Evolutionary conservation across 2,888 invertebrate species (phyloP), one percentile per base, ranked within the genome.

Genomic region (Drosophila borealis): DNA sequence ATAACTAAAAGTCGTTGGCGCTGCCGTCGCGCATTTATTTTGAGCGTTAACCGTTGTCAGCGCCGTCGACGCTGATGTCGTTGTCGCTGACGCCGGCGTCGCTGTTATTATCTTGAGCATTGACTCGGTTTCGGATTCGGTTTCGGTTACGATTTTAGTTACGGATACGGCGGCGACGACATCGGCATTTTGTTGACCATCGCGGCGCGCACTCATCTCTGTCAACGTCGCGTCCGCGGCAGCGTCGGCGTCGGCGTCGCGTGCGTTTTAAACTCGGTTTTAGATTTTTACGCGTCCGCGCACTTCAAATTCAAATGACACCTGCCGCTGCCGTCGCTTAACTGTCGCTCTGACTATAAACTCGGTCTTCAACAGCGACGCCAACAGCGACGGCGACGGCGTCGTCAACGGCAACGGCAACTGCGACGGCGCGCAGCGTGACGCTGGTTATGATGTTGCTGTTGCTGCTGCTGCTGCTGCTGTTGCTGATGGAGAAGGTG

Each of bases 291-390:
- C 70, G 66, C 80, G 80, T 81, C 83, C 81, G 81, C 87, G 83
- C 87, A 80, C 80, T 86, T 75, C 36, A 34, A 78, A 76, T 74
- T 86, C 88, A 85, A 88, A 82, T 88, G 82, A 86, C 88, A 82
- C 82, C 88, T 82, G 82, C 86, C 86, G 82, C 86, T 85, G 88
- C 82, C 86, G 86, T 82, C 80, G 88, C 69, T 82, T 59, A 85
- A 82, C 82, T 82, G 82, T 78, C 73, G 80, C 73, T 70, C 36
- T 53, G 70, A 65, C 75, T 74, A 65, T 74, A 78, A 78, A 62
- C 74, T 57, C 46, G 79, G 70, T 74, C 59, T 64, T 56, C 74
- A 68, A 74, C 78, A 53, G 78, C 74, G 77, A 67, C 74, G 56
- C 55, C 78, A 68, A 73, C 78, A 49, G 59, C 74, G 72, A 62